Evolutionary conservation across 2,888 invertebrate genomes (phyloP), one percentile per base, ranked within the genome.

Genomic region (Eupithecia dodoneata): DNA sequence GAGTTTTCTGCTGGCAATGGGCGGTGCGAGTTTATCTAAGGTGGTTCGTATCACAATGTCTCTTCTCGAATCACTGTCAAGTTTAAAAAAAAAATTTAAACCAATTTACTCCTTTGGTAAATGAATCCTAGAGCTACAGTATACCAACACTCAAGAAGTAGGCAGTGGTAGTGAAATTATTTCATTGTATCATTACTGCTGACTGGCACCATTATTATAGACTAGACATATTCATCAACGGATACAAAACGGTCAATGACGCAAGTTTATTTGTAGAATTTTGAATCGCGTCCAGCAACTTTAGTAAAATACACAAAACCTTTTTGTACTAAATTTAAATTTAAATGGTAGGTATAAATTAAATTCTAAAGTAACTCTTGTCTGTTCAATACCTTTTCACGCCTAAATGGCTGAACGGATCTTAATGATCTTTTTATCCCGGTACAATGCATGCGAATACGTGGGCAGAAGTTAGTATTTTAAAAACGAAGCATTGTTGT

Each of bases 161-260:
- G 55, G 55, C 55, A 55, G 55, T 59, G 55, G 10, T 30, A 30
- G 63, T 63, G 47, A 47, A 9, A 47, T 6, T 47, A 4, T 63
- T 63, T 30, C 30, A 30, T 30, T 66, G 42, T 7, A 42, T 42
- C 15, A 42, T 66, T 6, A 18, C 55, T 59, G 9, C 55, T 59
- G 55, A 41, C 66, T 66, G 66, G 42, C 42, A 42, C 66, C 15
- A 66, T 42, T 15, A 15, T 42, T 66, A 42, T 42, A 15, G 66
- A 66, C 66, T 42, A 66, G 66, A 66, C 66, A 66, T 66, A 66
- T 66, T 66, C 66, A 66, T 42, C 7, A 42, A 66, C 66, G 66
- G 7, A 66, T 42, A 66, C 42, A 41, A 66, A 84, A 81, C 76
- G 89, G 88, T 87, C 88, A 82, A 86, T 87, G 89, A 88, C 89